Evolutionary conservation across 2,888 invertebrate species (phyloP).

Genomic region (Melangyna quadrimaculata): DNA sequence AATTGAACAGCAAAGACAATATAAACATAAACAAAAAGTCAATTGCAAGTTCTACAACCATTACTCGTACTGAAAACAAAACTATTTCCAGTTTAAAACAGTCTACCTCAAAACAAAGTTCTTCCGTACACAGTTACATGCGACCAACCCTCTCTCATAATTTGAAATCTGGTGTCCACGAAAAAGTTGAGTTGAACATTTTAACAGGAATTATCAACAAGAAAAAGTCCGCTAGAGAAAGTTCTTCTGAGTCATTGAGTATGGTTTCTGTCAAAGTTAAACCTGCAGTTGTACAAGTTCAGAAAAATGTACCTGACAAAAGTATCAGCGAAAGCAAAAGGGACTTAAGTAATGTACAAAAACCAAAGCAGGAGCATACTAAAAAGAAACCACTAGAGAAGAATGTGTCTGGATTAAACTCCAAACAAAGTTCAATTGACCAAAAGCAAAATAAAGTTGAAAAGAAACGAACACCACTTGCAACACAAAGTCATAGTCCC

Average conservation of each 20-base stretch:
- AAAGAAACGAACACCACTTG: background rate
- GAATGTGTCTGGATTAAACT: background rate
- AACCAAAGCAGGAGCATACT: background rate
- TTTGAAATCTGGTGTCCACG: constrained; percentile 81
- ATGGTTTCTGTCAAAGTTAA: background rate
- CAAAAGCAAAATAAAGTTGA: background rate
- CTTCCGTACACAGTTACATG: constrained; percentile 82
- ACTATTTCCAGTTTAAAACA: background rate
- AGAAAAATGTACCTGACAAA: background rate
- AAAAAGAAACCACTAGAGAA: background rate
- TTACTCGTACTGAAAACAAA: background rate
- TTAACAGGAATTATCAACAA: background rate
- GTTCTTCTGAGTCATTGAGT: background rate
- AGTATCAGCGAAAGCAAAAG: background rate
- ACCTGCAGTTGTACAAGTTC: background rate
- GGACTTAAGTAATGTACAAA: background rate
- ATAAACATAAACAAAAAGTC: background rate
- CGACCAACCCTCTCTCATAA: constrained; percentile 84
- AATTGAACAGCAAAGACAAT: constrained; percentile 63
- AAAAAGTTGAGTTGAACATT: background rate
- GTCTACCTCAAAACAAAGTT: constrained; percentile 29
- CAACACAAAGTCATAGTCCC: background rate
- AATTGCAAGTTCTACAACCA: background rate
- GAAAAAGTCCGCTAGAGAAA: background rate
- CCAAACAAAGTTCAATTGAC: background rate